phyloP scores from a whole-genome alignment of 2,888 invertebrate genomes.

The Myathropa florea region DNA sequence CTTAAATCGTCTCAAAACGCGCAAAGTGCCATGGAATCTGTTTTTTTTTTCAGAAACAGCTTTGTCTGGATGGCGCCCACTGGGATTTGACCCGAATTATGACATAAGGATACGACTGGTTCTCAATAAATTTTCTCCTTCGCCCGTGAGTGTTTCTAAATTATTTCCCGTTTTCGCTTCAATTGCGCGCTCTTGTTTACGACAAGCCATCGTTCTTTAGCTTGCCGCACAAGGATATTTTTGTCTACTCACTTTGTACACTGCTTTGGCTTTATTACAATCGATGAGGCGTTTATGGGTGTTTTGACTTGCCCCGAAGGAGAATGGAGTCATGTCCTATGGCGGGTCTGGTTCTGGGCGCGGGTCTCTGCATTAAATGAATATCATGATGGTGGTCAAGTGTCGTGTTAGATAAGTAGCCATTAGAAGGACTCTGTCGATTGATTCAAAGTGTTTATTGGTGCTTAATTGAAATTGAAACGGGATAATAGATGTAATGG shows the following conservation, averaged over 20 bases:
- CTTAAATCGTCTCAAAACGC: not conserved
- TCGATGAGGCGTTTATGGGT: constrained; percentile 62
- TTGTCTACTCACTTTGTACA: not conserved
- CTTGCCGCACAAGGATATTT: not conserved
- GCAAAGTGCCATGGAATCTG: constrained; percentile 1
- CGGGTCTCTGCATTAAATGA: constrained; percentile 24
- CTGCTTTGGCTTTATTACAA: constrained; percentile 45
- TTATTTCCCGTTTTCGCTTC: constrained; percentile 31
- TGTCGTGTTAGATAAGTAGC: constrained; percentile 50
- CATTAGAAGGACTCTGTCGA: constrained; percentile 53
- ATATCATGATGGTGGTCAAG: constrained; percentile 28
- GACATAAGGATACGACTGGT: constrained; percentile 34
- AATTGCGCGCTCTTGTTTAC: constrained; percentile 44
- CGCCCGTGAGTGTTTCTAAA: constrained; percentile 34
- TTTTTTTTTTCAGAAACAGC: constrained; percentile 8
- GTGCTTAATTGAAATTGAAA: constrained; percentile 61
- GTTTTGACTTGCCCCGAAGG: constrained; percentile 29
- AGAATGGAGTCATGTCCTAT: not conserved
- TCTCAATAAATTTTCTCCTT: constrained; percentile 4
- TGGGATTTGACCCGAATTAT: constrained; percentile 34
- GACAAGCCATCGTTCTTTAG: not conserved
- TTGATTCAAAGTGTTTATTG: constrained; percentile 63
- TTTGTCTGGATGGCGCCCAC: not conserved
- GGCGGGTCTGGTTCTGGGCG: not conserved
- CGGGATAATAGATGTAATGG: constrained; percentile 23